Conservation (phyloP, 2,113 vertebrate genomes). For the Arenaria interpres region DNA sequence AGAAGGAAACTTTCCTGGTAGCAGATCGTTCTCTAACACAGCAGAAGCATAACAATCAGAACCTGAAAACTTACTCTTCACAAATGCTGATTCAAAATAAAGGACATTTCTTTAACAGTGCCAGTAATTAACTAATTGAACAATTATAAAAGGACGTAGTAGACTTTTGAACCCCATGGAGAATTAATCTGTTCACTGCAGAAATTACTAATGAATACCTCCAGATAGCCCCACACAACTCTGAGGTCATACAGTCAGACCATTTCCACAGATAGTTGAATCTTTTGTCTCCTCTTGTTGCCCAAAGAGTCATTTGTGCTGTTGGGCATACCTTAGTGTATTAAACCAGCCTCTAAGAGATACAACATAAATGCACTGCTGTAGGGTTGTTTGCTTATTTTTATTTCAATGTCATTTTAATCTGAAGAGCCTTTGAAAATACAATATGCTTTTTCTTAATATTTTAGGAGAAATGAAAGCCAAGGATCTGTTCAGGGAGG, state of each 20-base stretch:
- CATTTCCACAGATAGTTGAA: background rate
- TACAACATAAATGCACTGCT: background rate
- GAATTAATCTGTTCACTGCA: background rate
- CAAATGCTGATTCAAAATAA: background rate
- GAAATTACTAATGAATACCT: background rate
- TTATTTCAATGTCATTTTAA: background rate
- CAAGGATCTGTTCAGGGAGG: background rate
- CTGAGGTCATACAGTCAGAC: background rate
- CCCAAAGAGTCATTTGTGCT: background rate
- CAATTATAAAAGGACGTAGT: background rate
- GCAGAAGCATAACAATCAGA: background rate
- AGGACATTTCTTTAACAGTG: background rate
- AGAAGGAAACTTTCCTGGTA: background rate
- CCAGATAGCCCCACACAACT: background rate
- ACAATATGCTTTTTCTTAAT: background rate
- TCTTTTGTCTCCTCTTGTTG: background rate
- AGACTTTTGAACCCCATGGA: background rate
- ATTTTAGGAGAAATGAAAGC: background rate
- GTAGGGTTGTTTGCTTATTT: background rate
- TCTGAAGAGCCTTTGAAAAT: constrained; percentile 4
- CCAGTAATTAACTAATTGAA: constrained; percentile 2
- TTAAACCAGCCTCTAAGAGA: background rate
- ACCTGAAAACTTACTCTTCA: background rate
- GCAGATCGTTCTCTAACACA: background rate
- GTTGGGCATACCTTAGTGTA: background rate